Evolutionary conservation across 2,113 vertebrate species (phyloP).

Genomic region (Carassius carassius): DNA sequence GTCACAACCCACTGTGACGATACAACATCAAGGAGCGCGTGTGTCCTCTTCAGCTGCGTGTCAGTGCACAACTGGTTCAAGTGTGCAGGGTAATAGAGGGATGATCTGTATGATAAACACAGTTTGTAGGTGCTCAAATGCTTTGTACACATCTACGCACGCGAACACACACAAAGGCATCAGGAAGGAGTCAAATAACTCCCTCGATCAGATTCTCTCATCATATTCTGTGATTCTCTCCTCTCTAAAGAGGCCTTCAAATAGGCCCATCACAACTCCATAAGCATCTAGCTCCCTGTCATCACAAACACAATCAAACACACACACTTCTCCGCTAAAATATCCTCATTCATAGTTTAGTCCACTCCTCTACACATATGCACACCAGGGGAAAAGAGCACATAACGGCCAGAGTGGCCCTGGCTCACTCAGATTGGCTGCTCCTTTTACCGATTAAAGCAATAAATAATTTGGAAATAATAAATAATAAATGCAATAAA

Average conservation of each 20-base stretch:
- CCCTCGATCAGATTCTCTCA: slow-evolving; percentile 19
- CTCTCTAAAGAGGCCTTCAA: slow-evolving; percentile 29
- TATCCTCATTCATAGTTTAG: slow-evolving; percentile 15
- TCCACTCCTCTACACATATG: background rate
- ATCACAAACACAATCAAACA: slow-evolving; percentile 54
- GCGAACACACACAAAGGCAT: slow-evolving; percentile 36
- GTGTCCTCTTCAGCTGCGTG: slow-evolving; percentile 19
- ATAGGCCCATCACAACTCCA: slow-evolving; percentile 51
- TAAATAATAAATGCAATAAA: no score
- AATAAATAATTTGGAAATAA: no score
- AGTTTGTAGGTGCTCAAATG: slow-evolving; percentile 12
- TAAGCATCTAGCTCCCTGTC: slow-evolving; percentile 30
- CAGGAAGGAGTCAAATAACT: slow-evolving; percentile 40
- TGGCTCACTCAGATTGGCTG: background rate
- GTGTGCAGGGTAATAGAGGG: slow-evolving; percentile 42
- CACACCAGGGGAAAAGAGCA: background rate
- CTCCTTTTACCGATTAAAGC: background rate
- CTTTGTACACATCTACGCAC: slow-evolving; percentile 14
- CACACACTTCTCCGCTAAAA: slow-evolving; percentile 24
- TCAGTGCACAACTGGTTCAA: slow-evolving; percentile 14
- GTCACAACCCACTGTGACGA: slow-evolving; percentile 25
- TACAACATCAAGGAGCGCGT: background rate
- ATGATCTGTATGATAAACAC: slow-evolving; percentile 58
- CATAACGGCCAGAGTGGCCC: background rate
- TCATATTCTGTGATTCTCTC: slow-evolving; percentile 46